phyloP scores from a whole-genome alignment of 2,888 invertebrate genomes.

The Drosophila nigricruria region DNA sequence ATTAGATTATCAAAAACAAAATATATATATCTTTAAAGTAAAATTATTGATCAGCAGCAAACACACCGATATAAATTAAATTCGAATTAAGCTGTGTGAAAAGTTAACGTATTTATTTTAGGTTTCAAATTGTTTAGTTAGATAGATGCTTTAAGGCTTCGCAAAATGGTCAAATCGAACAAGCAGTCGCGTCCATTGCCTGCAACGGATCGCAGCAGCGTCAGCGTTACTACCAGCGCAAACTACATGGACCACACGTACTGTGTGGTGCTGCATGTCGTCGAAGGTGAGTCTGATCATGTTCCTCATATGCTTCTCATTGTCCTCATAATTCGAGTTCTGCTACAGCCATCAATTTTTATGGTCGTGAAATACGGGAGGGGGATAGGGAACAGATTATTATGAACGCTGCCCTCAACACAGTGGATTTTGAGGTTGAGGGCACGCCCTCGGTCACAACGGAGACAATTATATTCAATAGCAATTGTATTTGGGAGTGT shows the following conservation, averaged over 20 bases:
- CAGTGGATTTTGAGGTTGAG: slow-evolving; percentile 90
- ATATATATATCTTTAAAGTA: slow-evolving; percentile 14
- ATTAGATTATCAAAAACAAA: slow-evolving; percentile 7
- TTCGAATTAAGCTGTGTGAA: slow-evolving; percentile 31
- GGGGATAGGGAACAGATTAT: slow-evolving; percentile 85
- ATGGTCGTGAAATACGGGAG: slow-evolving; percentile 41
- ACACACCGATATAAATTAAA: slow-evolving; percentile 39
- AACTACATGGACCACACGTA: slow-evolving; percentile 63
- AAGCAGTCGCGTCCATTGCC: slow-evolving; percentile 25
- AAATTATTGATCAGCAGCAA: slow-evolving; percentile 28
- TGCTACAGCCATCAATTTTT: slow-evolving; percentile 61
- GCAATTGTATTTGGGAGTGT: slow-evolving; percentile 92
- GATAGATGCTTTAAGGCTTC: slow-evolving; percentile 18
- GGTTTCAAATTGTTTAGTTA: slow-evolving; percentile 46
- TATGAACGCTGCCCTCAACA: slow-evolving; percentile 88
- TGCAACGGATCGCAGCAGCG: slow-evolving; percentile 37
- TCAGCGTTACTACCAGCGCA: slow-evolving; percentile 43
- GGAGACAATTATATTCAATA: slow-evolving; percentile 88
- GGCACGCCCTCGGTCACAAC: slow-evolving; percentile 87
- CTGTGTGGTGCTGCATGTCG: slow-evolving; percentile 82
- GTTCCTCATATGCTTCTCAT: no score
- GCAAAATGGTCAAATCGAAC: slow-evolving; percentile 51
- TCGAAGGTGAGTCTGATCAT: slow-evolving; percentile 72
- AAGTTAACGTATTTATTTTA: slow-evolving; percentile 33
- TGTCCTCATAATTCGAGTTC: not conserved